phyloP scores from a whole-genome alignment of 2,113 vertebrate species.

The Tapirus terrestris region DNA sequence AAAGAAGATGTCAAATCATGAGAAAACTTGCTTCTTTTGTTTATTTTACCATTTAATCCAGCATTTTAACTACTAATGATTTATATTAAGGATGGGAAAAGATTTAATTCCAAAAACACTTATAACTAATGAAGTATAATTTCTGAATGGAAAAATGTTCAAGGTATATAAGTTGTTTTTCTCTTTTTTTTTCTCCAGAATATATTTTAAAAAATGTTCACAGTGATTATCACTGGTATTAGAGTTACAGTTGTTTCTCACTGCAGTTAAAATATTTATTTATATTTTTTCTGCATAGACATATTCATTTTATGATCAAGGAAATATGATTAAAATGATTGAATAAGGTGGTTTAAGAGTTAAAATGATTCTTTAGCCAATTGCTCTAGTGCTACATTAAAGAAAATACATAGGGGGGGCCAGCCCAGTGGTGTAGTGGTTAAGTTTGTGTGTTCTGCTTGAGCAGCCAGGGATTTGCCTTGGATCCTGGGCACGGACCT shows the following conservation, averaged over 20 bases:
- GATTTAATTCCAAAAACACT: neutral
- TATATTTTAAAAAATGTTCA: neutral
- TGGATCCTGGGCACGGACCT: no score
- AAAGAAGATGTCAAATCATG: neutral
- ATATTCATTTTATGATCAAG: neutral
- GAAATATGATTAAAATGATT: neutral
- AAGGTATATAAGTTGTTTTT: neutral
- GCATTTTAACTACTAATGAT: neutral
- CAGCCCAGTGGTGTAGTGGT: no score
- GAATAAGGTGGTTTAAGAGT: neutral
- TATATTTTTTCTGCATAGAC: neutral
- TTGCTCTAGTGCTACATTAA: neutral
- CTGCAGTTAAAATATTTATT: neutral
- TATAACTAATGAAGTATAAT: neutral
- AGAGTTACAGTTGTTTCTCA: neutral
- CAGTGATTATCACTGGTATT: neutral
- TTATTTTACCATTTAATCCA: neutral
- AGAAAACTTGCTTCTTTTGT: neutral
- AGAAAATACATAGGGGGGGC: neutral
- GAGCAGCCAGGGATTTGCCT: no score
- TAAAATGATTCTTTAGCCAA: neutral
- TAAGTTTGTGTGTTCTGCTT: no score
- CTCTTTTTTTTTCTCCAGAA: neutral
- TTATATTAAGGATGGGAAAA: neutral
- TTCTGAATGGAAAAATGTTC: neutral